These are phyloP conservation scores for Strigamia crassipes DNA, from an alignment of 2,888 invertebrate species.

Conservation along the genomic window DNA sequence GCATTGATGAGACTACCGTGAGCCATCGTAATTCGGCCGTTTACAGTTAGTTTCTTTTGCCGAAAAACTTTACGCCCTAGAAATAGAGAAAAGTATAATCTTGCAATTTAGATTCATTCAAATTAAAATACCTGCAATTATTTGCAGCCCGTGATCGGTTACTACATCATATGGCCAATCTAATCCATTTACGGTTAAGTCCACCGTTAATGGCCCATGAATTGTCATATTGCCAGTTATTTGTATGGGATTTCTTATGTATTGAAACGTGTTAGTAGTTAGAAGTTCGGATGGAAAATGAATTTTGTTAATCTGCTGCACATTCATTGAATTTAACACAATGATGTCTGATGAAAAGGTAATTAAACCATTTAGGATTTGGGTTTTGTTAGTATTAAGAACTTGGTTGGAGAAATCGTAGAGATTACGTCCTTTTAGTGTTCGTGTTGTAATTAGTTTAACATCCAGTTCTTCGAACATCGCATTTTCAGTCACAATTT, in stretches of 20 bases:
- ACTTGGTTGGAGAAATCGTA: background rate
- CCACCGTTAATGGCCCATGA: background rate
- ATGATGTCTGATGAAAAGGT: background rate
- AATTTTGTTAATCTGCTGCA: background rate
- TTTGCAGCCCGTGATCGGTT: background rate
- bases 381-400: background rate
- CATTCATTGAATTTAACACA: background rate
- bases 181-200: background rate
- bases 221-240: background rate
- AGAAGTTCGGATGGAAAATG: background rate
- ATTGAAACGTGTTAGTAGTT: background rate
- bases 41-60: background rate
- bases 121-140: background rate
- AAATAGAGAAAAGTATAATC: background rate
- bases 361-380: background rate
- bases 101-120: background rate
- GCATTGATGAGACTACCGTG: constrained; percentile 9
- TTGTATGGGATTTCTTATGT: background rate
- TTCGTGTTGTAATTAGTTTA: background rate
- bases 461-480: background rate
- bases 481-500: background rate
- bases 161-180: background rate
- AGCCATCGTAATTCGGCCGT: background rate
- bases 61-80: background rate
- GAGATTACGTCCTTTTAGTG: background rate